These are phyloP conservation scores for Trichopria drosophilae DNA, from an alignment of 2,888 invertebrate genomes.

Conservation along the genomic window DNA sequence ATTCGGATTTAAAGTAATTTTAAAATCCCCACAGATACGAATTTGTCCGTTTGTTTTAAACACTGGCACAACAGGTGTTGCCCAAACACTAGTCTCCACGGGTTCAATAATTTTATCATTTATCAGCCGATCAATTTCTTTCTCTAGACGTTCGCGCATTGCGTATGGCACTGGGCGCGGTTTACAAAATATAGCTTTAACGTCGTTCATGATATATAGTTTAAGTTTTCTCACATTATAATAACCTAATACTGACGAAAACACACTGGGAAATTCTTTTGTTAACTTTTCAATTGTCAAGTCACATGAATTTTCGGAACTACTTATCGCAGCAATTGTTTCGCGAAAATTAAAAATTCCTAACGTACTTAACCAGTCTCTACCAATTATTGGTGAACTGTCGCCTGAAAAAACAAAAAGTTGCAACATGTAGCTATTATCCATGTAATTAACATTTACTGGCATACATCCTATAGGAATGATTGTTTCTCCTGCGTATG, in stretches of 20 bases:
- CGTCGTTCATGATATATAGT: conserved; percentile 26
- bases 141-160: conserved; percentile 27
- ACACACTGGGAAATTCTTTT: conserved; percentile 19
- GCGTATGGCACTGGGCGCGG: conserved; percentile 29
- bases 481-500: background rate
- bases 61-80: conserved; percentile 11
- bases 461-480: background rate
- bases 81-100: conserved; percentile 11
- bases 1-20: no score
- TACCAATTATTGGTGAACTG: background rate
- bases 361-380: conserved; percentile 3
- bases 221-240: conserved; percentile 24
- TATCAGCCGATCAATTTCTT: conserved; percentile 30
- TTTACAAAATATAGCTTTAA: conserved; percentile 30
- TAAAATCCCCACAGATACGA: conserved; percentile 42
- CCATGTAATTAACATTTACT: background rate
- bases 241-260: conserved; percentile 8
- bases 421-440: no score
- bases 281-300: no score
- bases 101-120: conserved; percentile 33
- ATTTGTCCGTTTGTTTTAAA: conserved; percentile 34
- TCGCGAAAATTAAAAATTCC: no score
- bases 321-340: no score
- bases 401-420: background rate
- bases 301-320: no score